A percentile compares a stretch with the other conserved stretches of the same genome.
These are phyloP conservation scores for Eurosta solidaginis DNA, from an alignment of 1,140 invertebrate genomes.

Conservation along the genomic window DNA sequence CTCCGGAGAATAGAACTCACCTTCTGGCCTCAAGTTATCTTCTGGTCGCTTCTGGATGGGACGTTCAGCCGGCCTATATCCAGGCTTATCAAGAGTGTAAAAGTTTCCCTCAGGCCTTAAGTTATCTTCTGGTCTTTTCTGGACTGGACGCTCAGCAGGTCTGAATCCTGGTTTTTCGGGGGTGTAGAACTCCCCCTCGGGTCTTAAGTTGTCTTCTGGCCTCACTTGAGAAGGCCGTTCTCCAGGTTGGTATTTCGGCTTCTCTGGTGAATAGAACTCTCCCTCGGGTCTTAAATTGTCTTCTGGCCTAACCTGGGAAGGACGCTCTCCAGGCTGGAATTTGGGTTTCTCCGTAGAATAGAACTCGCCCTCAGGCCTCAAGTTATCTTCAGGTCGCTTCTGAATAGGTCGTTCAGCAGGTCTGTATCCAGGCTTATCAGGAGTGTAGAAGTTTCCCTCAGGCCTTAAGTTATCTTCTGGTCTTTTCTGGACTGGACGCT, in stretches of 20 bases:
- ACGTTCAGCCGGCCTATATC: constrained; percentile 64
- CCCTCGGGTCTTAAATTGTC: constrained; percentile 67
- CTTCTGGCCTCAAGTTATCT: constrained; percentile 63
- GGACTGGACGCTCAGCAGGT: constrained; percentile 63
- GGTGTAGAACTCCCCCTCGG: constrained; percentile 65
- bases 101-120: constrained; percentile 68
- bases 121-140: constrained; percentile 63
- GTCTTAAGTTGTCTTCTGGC: constrained; percentile 61
- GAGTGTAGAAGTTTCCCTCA: constrained; percentile 65
- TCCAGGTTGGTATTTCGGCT: constrained; percentile 49
- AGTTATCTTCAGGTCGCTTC: constrained; percentile 68
- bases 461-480: constrained; percentile 66
- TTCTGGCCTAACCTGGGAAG: constrained; percentile 60
- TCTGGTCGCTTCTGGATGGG: constrained; percentile 55
- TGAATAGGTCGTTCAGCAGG: constrained; percentile 61
- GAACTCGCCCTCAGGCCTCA: constrained; percentile 71
- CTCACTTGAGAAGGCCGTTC: constrained; percentile 61
- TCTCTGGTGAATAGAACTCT: constrained; percentile 62
- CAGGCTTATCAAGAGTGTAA: constrained; percentile 63
- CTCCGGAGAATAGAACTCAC: constrained; percentile 61
- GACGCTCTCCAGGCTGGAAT: constrained; percentile 61
- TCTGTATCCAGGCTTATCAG: constrained; percentile 42
- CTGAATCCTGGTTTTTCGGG: constrained; percentile 44
- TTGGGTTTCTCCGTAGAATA: constrained; percentile 60
- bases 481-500: constrained; percentile 58